Evolutionary conservation across 2,797 vertebrate species (phyloP), one percentile per base, ranked within the genome.

Genomic region (Protosalanx chinensis): DNA sequence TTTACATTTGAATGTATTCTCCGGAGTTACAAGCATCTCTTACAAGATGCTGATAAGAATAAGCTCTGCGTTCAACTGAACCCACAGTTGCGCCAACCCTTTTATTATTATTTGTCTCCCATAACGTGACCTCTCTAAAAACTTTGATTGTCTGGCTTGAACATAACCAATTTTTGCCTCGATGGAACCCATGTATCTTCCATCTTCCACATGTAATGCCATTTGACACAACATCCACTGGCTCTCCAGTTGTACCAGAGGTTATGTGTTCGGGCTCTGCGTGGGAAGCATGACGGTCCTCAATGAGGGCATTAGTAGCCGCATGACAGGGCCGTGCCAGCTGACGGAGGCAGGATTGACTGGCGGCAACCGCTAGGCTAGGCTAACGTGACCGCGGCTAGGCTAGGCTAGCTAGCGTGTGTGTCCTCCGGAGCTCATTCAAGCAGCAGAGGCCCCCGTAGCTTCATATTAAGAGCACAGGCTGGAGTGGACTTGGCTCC

Each of bases 401-500:
- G n/a, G 32, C 32, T 49, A 35, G 53, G 57, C n/a, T 10, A 65
- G 74, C 75, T 81, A 67, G 74, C 59, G 67, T 76, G 80, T 76
- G 80, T 73, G 76, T 86, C 71, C 73, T 73, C 73, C 56, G 32
- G 59, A 65, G 81, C 79, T 81, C 85, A 84, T 77, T 82, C 81
- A 84, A 86, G 76, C 79, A 79, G 87, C 84, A 90, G 76, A 68
- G 70, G 20, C 63, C 79, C 74, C 84, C 83, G 91, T 90, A 89
- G 82, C 84, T 85, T 87, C 78, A 75, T 20, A 90, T 92, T 89
- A 92, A 74, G 67, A 72, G 33, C 30, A 16, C 71, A 75, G 68
- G 81, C 79, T 76, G 75, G 89, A 93, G 80, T 82, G 78, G 77
- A 84, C 77, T 78, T 92, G 92, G 91, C 90, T 78, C 64, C 59